Conservation (phyloP, 2,113 vertebrate species). For the Trematocara macrostoma region DNA sequence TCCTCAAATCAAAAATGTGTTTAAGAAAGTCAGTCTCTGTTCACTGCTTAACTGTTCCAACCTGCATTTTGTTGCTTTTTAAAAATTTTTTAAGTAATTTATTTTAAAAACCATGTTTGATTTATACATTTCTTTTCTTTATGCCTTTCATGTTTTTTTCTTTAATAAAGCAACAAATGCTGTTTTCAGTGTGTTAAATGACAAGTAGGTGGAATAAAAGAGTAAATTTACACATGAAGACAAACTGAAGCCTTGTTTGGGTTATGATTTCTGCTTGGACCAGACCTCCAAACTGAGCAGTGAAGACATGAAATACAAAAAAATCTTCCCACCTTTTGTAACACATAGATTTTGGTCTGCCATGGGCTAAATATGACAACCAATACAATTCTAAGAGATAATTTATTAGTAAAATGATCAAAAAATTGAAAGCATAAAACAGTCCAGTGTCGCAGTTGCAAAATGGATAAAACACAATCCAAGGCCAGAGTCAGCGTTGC, state of each 20-base stretch:
- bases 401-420: neutral
- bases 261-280: fast-evolving
- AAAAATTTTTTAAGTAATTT: fast-evolving
- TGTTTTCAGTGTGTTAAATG: fast-evolving
- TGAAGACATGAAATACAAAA: neutral
- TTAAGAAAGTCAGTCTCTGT: neutral
- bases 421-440: neutral
- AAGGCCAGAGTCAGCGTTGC: neutral
- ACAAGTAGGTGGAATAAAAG: neutral
- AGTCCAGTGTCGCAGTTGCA: neutral
- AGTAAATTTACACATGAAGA: neutral
- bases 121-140: neutral
- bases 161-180: neutral
- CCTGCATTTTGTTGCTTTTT: neutral
- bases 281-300: neutral
- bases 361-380: neutral
- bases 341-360: neutral
- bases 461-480: neutral
- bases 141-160: neutral
- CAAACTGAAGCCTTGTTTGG: fast-evolving
- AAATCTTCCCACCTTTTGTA: neutral
- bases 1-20: neutral
- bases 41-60: neutral
- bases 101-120: neutral
- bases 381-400: neutral